Base-by-base conservation (phyloP, 1,140 invertebrate species). In the Drosophila arizonae region DNA sequence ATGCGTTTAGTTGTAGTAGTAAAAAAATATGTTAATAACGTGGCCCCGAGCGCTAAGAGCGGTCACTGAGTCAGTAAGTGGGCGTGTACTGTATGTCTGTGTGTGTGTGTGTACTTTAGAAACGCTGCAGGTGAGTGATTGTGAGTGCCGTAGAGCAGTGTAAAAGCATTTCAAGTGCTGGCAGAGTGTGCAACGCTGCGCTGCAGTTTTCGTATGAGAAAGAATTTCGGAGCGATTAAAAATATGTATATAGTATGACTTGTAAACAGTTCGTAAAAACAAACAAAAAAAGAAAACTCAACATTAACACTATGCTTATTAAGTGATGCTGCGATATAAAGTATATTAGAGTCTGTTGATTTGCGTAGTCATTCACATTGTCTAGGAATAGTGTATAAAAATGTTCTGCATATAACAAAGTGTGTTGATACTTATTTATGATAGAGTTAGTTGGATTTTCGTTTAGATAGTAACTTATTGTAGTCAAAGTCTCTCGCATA, bases 121-220 rank as follows among this genome's bases (percentile, higher is more conserved):
- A 77, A 67, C 71, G 79, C 46, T 78, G 82, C 48, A 86, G 62
- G 62, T 87, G 82, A 62, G 72, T 87, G 51, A 77, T 79, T 68
- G 72, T 87, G 51, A 77, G 79, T 66, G 82, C 73, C 67, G 60
- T 71, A 50, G 64, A 69, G 55, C 72, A 79, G 69, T 77, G 67
- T 58, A 71, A 67, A 85, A 88, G 51, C 15, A 77, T 87, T 77
- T 86, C 70, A 79, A 86, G 72, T 86, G 82, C 62, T 68, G 70
- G 75, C 52, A 66, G 69, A 69, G 54, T 54, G 61, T 63, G 77
- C 78, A 81, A 63, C 36, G 55, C 48, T 41, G 72, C 46, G 66
- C 41, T 65, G 46, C 41, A 45, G 43, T 10, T 43, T 51, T 41
- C 51, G n/a, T 0, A 24, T 17, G 39, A 15, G 36, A 17, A 21